phyloP scores from a whole-genome alignment of 2,113 vertebrate species.

The Callopanchax toddi region DNA sequence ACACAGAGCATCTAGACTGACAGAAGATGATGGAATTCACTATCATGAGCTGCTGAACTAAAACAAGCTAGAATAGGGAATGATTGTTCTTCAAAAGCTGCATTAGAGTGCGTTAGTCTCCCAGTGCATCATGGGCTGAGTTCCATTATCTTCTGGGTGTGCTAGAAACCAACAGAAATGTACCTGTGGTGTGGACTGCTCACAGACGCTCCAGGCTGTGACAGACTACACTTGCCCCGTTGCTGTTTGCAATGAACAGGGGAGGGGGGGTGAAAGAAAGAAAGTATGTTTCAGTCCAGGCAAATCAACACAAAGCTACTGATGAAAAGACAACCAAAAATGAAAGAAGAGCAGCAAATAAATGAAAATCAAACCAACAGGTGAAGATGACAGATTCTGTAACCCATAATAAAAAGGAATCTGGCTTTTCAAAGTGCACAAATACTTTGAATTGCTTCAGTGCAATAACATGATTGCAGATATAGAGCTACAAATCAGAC shows the following conservation, averaged over 20 bases:
- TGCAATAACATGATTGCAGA: slow-evolving; percentile 17
- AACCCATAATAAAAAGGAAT: slow-evolving; percentile 77
- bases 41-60: slow-evolving; percentile 70
- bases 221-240: slow-evolving; percentile 98
- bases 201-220: slow-evolving; percentile 98
- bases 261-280: slow-evolving; percentile 89
- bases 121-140: slow-evolving; percentile 73
- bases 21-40: slow-evolving; percentile 95
- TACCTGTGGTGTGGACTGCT: slow-evolving; percentile 98
- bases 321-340: slow-evolving; percentile 84
- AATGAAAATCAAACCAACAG: slow-evolving; percentile 68
- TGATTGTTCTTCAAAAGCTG: not conserved
- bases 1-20: slow-evolving; percentile 87
- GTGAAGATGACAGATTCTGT: slow-evolving; percentile 77
- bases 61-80: slow-evolving; percentile 5
- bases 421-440: slow-evolving; percentile 86
- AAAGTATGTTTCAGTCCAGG: slow-evolving; percentile 98
- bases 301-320: slow-evolving; percentile 98
- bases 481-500: slow-evolving; percentile 29
- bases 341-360: slow-evolving; percentile 84
- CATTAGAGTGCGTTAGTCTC: slow-evolving; percentile 21
- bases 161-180: slow-evolving; percentile 98
- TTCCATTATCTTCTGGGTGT: slow-evolving; percentile 93
- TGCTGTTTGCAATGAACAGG: slow-evolving; percentile 99
- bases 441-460: slow-evolving; percentile 46